A percentile compares a stretch with the other conserved stretches of the same genome.
These are phyloP conservation scores for Gavia stellata DNA, from an alignment of 2,113 vertebrate genomes.

Conservation along the genomic window DNA sequence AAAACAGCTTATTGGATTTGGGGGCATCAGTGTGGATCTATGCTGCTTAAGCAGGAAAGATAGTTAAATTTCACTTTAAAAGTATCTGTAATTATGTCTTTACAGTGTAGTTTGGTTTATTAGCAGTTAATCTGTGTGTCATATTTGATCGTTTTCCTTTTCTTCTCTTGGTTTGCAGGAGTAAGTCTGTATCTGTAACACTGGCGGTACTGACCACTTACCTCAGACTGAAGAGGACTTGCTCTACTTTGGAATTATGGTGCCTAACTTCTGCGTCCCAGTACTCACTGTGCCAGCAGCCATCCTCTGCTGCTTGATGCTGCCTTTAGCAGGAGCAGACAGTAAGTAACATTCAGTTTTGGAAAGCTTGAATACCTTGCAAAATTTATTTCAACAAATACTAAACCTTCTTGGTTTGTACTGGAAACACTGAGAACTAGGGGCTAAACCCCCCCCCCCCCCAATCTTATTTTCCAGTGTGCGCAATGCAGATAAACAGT, in stretches of 20 bases:
- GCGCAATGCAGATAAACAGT: background rate
- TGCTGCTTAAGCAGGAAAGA: background rate
- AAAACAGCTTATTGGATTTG: background rate
- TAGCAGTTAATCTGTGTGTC: background rate
- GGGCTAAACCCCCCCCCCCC: background rate
- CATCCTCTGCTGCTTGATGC: slow-evolving; percentile 74
- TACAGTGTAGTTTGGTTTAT: background rate
- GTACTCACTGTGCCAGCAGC: slow-evolving; percentile 73
- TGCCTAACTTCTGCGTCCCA: slow-evolving; percentile 66
- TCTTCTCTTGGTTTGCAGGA: slow-evolving; percentile 45
- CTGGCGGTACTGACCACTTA: slow-evolving; percentile 65
- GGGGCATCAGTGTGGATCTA: background rate
- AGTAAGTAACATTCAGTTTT: slow-evolving; percentile 74
- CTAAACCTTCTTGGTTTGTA: background rate
- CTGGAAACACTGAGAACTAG: background rate
- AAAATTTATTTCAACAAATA: background rate
- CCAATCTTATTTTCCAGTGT: background rate
- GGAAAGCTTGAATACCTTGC: background rate
- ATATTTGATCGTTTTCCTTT: background rate
- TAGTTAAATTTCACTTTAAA: background rate
- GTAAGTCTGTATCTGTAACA: slow-evolving; percentile 31
- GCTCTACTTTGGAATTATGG: slow-evolving; percentile 77
- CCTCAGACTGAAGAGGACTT: slow-evolving; percentile 67
- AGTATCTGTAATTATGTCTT: background rate
- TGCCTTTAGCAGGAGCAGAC: slow-evolving; percentile 73